Evolutionary conservation across 2,797 vertebrate genomes (phyloP).

Genomic region (Diceros bicornis): DNA sequence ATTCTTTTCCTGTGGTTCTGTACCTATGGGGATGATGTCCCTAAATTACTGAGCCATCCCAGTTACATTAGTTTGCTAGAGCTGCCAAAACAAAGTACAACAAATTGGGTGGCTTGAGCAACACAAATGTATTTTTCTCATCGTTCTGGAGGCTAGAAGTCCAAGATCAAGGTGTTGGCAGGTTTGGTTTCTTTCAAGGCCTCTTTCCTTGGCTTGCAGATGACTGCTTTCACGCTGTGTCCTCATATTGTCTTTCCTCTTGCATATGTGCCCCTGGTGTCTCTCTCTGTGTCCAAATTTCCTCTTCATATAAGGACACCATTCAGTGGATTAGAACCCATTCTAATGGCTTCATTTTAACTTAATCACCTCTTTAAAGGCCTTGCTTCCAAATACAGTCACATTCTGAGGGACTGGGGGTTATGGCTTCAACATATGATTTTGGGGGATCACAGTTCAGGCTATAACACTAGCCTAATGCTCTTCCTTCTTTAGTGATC

Average conservation of each 20-base stretch:
- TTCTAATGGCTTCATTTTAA: neutral
- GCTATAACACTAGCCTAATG: neutral
- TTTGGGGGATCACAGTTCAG: neutral
- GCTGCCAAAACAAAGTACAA: neutral
- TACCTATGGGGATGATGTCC: neutral
- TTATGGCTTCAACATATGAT: neutral
- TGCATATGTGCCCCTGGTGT: neutral
- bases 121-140: no score
- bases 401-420: neutral
- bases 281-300: neutral
- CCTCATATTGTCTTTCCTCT: neutral
- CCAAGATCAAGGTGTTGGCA: no score
- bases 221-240: no score
- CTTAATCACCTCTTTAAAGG: neutral
- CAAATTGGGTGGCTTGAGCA: no score
- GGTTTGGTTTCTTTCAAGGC: no score
- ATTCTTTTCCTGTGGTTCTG: slow-evolving; percentile 5
- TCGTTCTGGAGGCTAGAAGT: no score
- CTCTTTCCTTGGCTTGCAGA: no score
- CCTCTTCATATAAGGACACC: neutral
- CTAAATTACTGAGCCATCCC: neutral
- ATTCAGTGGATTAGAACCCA: neutral
- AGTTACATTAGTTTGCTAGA: slow-evolving; percentile 21
- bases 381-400: neutral
- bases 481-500: neutral